These are phyloP conservation scores for Nyctibius bracteatus DNA, from an alignment of 2,113 vertebrate genomes.

Conservation along the genomic window DNA sequence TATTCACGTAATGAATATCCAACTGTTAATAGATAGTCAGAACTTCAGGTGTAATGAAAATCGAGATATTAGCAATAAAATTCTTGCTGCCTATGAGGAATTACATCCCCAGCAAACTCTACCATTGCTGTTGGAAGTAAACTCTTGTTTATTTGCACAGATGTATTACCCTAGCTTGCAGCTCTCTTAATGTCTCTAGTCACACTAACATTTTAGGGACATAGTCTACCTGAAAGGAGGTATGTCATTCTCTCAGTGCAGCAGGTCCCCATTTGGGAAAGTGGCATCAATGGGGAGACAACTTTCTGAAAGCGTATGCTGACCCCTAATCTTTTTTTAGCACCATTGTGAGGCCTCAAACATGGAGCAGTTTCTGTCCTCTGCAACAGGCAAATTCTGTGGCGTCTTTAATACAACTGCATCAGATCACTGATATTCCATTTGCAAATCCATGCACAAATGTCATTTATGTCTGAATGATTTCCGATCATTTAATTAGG, in stretches of 20 bases:
- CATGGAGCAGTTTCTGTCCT: background rate
- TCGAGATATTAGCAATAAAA: background rate
- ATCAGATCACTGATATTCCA: background rate
- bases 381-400: background rate
- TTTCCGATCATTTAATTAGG: background rate
- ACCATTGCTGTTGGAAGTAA: background rate
- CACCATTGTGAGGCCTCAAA: background rate
- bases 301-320: background rate
- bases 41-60: background rate
- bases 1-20: background rate
- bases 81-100: background rate
- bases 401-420: background rate
- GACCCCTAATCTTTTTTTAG: background rate
- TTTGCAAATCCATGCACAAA: background rate
- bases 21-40: background rate
- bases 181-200: background rate
- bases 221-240: fast-evolving
- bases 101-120: background rate
- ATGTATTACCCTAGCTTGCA: background rate
- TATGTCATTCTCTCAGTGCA: fast-evolving
- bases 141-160: background rate
- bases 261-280: background rate
- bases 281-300: background rate
- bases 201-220: background rate
- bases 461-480: background rate